phyloP scores from a whole-genome alignment of 2,888 invertebrate species.

The Dynastes maya region DNA sequence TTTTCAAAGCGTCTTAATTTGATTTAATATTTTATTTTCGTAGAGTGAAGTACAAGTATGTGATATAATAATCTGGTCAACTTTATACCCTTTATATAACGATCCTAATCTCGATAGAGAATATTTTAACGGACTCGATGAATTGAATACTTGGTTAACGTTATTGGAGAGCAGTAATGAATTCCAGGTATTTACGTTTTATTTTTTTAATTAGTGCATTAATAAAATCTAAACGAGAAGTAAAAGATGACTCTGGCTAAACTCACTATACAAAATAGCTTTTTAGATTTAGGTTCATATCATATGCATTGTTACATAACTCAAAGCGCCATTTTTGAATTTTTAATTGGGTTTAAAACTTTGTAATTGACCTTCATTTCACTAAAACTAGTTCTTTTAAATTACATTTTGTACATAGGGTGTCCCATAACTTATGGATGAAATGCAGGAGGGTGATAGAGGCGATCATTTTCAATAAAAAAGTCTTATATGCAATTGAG shows the following conservation, averaged over 20 bases:
- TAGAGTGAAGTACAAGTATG: conserved; percentile 78
- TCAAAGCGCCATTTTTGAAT: no score
- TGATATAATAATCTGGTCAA: conserved; percentile 83
- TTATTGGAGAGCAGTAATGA: conserved; percentile 73
- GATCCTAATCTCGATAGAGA: conserved; percentile 75
- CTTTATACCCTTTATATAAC: conserved; percentile 78
- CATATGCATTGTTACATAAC: neutral
- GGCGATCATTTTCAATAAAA: no score
- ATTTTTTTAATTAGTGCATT: neutral
- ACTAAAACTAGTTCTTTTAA: no score
- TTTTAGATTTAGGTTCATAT: neutral
- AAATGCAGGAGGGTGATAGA: no score
- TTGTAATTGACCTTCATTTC: neutral
- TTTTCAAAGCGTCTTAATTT: neutral
- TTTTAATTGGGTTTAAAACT: no score
- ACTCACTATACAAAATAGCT: no score
- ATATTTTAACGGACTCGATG: conserved; percentile 73
- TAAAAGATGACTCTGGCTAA: no score
- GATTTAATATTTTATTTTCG: conserved; percentile 59
- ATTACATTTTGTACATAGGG: no score
- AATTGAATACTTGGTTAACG: conserved; percentile 77
- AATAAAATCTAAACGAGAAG: no score
- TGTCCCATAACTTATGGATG: no score
- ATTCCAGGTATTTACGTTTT: conserved; percentile 72
- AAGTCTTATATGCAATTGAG: no score